phyloP scores from a whole-genome alignment of 1,140 invertebrate species.

The Acromyrmex heyeri region DNA sequence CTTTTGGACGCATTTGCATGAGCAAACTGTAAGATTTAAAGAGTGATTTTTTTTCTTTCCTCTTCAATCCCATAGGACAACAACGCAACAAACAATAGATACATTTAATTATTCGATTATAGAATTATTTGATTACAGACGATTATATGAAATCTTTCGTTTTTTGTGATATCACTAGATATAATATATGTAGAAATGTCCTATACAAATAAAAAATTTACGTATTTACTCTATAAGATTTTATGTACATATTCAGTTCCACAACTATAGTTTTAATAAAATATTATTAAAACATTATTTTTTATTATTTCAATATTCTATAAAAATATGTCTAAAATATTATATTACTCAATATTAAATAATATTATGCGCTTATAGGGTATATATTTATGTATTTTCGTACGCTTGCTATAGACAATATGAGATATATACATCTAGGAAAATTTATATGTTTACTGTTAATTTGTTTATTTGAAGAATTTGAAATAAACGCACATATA shows the following conservation, averaged over 20 bases:
- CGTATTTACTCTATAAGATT: too few species aligned
- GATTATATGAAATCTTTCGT: not conserved
- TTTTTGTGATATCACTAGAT: not conserved
- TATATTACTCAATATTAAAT: too few species aligned
- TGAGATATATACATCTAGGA: too few species aligned
- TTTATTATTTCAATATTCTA: too few species aligned
- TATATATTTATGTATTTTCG: not conserved
- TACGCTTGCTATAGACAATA: not conserved
- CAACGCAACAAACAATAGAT: slow-evolving; percentile 2
- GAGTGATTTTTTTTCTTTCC: slow-evolving; percentile 38
- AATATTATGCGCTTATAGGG: too few species aligned
- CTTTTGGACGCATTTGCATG: slow-evolving; percentile 44
- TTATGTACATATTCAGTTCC: too few species aligned
- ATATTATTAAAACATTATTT: too few species aligned
- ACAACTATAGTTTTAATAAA: too few species aligned
- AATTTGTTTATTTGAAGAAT: not conserved
- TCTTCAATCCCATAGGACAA: not conserved
- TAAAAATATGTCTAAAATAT: too few species aligned
- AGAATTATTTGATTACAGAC: too few species aligned
- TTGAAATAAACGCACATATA: not conserved
- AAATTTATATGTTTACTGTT: too few species aligned
- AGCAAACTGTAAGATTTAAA: slow-evolving; percentile 41
- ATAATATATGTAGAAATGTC: not conserved
- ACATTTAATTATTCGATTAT: slow-evolving; percentile 25
- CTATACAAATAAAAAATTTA: not conserved